Base-by-base conservation (phyloP, 2,797 vertebrate species). In the Scolopax bukidnonensis region DNA sequence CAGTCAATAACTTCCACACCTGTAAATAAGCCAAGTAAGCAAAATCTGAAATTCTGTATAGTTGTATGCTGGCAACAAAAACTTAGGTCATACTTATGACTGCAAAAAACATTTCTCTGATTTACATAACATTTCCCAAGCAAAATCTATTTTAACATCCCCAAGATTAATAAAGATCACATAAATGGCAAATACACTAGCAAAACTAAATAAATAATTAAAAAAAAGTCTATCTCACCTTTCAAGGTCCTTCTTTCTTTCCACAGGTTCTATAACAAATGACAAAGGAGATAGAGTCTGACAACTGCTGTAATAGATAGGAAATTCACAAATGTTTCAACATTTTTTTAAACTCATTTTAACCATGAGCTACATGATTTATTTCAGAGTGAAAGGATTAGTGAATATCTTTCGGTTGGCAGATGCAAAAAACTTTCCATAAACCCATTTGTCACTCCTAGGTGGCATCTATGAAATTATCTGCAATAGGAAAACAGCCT, bases 261-360 rank as follows among this genome's bases (percentile, higher is more conserved):
- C 30, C 18, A 43, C 11, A 53, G 32, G 8, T 89, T 95, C 93
- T 93, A 51, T 81, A 81, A 93, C 23, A 89, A 93, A 89, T 74
- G 36, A 60, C 69, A 79, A 81, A 63, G 6, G 9, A 92, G 64
- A 90, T 73, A 69, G 59, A 73, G 41, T 83, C 71, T 96, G 91
- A 87, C 57, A 93, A 93, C 41, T 88, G 36, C 54, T 90, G 30
- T 33, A 87, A 89, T 17, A 74, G 36, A 92, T 23, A 92, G 50
- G n/a, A 91, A 87, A 87, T 61, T 76, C 77, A 87, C 28, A 61
- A 84, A 81, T 53, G 28, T 82, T 84, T 19, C 21, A 11, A 84
- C n/a, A 28, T 40, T 78, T 81, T 84, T 83, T 78, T 3, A 82
- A 95, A 90, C 32, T 77, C 9, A 51, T 90, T 94, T 95, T 81